These are phyloP conservation scores for Heterocephalus glaber DNA, from an alignment of 2,113 vertebrate species.

Conservation along the genomic window DNA sequence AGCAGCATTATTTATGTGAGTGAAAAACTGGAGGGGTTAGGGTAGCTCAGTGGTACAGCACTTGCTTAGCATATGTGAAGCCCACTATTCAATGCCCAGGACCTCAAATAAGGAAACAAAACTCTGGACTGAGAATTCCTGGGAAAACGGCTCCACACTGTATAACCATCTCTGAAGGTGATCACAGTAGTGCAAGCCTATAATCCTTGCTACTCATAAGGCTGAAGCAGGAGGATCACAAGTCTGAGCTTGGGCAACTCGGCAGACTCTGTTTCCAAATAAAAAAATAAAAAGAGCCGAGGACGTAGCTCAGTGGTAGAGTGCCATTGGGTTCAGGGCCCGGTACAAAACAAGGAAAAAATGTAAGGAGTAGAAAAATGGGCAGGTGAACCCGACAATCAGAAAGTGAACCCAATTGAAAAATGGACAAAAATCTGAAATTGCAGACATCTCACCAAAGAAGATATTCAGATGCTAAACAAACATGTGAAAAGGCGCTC, in stretches of 20 bases:
- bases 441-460: neutral
- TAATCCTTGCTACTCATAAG: neutral
- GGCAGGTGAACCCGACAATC: neutral
- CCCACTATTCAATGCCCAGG: neutral
- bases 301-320: neutral
- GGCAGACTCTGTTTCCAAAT: neutral
- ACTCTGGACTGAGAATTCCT: neutral
- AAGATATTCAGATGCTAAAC: neutral
- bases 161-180: neutral
- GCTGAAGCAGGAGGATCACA: neutral
- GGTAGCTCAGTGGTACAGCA: neutral
- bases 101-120: neutral
- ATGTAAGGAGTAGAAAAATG: neutral
- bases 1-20: neutral
- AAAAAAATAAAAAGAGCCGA: neutral
- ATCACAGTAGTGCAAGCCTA: neutral
- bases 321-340: neutral
- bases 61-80: neutral
- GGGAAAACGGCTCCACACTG: neutral
- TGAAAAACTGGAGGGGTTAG: neutral
- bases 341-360: neutral
- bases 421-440: neutral
- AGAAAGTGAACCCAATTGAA: neutral
- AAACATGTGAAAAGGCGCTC: no score
- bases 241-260: neutral